A percentile compares a stretch with the other conserved stretches of the same genome.
Conservation (phyloP, 2,113 vertebrate species). For the Ophthalmolycus amberensis region DNA sequence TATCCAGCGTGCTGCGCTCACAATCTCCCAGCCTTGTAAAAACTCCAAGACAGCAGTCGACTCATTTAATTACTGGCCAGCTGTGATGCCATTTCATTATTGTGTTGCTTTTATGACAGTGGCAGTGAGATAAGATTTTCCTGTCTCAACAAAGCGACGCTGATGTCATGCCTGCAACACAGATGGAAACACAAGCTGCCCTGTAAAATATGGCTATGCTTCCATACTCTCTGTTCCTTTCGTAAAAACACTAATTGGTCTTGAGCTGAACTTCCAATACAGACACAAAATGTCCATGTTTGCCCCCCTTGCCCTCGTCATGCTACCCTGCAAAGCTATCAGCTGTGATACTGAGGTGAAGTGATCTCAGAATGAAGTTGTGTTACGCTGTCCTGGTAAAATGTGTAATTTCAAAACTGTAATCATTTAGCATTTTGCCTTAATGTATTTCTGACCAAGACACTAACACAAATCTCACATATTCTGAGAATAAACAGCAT, state of each 20-base stretch:
- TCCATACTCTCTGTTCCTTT: slow-evolving; percentile 32
- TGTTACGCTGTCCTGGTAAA: background rate
- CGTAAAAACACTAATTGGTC: slow-evolving; percentile 47
- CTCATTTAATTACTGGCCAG: slow-evolving; percentile 74
- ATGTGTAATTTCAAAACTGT: slow-evolving; percentile 2
- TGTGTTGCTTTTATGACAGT: slow-evolving; percentile 76
- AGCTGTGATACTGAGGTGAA: background rate
- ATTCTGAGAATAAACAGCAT: background rate
- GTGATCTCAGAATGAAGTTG: background rate
- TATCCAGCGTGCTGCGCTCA: slow-evolving; percentile 30
- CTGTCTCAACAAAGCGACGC: slow-evolving; percentile 74
- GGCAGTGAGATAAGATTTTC: slow-evolving; percentile 73
- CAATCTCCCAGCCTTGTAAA: slow-evolving; percentile 67
- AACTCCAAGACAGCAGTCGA: slow-evolving; percentile 71
- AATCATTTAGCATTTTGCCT: background rate
- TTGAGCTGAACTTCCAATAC: slow-evolving; percentile 28
- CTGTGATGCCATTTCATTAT: slow-evolving; percentile 79
- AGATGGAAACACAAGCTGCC: slow-evolving; percentile 76
- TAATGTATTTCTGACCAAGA: background rate
- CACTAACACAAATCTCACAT: background rate
- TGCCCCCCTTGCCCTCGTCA: background rate
- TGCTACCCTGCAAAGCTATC: slow-evolving; percentile 15
- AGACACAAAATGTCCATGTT: slow-evolving; percentile 6
- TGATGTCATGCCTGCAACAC: slow-evolving; percentile 76
- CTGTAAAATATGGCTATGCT: slow-evolving; percentile 49